Evolutionary conservation across 2,797 vertebrate genomes (phyloP).

Genomic region (Steatocranus sp.): DNA sequence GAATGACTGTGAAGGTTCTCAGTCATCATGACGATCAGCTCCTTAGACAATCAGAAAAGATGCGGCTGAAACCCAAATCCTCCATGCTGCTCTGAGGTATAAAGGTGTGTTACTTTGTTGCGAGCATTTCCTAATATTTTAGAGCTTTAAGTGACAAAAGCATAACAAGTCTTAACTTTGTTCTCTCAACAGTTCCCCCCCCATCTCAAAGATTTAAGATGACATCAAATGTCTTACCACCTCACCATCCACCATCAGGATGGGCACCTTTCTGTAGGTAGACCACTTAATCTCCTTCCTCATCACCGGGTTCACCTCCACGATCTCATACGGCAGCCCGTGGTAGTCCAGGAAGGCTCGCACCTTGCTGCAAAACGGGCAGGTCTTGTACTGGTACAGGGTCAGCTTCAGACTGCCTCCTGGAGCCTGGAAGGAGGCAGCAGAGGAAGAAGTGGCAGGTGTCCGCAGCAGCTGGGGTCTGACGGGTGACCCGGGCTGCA

Average conservation of each 20-base stretch:
- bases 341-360: conserved; percentile 93
- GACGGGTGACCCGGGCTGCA: background rate
- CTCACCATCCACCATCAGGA: conserved; percentile 80
- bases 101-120: no score
- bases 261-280: conserved; percentile 93
- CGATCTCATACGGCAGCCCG: conserved; percentile 84
- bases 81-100: no score
- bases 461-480: rapidly evolving
- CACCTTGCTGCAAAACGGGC: conserved; percentile 98
- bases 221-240: conserved; percentile 74
- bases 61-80: no score
- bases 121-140: no score
- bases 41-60: no score
- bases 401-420: conserved; percentile 73
- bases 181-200: rapidly evolving
- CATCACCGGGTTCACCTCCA: conserved; percentile 96
- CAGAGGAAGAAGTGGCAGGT: background rate
- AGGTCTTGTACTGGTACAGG: conserved; percentile 97
- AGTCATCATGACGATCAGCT: no score
- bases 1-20: no score
- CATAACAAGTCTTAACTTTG: background rate
- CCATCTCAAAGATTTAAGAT: background rate
- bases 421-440: conserved; percentile 38
- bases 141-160: no score
- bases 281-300: conserved; percentile 94